Percentiles rank a stretch among this genome's conserved stretches.
Evolutionary conservation across 1,140 invertebrate species (phyloP).

Genomic region (Zaprionus vittiger): DNA sequence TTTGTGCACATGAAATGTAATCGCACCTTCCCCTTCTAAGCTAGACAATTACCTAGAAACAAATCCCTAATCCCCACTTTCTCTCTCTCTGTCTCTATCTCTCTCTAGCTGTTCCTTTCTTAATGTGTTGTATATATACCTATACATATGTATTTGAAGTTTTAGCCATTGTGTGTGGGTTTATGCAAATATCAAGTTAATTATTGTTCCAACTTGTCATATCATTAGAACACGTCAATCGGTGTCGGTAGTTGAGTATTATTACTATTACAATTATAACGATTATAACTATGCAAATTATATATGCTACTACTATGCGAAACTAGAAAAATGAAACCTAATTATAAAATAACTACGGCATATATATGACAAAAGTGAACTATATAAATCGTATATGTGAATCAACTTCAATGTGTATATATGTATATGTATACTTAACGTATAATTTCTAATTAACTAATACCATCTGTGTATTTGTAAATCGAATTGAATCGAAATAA

Average conservation of each 20-base stretch:
- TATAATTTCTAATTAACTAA: constrained; percentile 28
- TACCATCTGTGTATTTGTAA: constrained; percentile 10
- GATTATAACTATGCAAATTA: constrained; percentile 10
- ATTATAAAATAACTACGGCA: constrained; percentile 16
- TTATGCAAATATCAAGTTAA: constrained; percentile 34
- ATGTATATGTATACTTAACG: constrained; percentile 51
- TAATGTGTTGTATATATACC: constrained; percentile 72
- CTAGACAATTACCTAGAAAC: constrained; percentile 26
- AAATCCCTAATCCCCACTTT: background rate
- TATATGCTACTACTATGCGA: background rate
- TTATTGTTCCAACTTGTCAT: constrained; percentile 41
- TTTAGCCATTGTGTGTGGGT: constrained; percentile 41
- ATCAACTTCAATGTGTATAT: constrained; percentile 52
- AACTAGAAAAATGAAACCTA: constrained; percentile 18
- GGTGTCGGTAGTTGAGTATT: constrained; percentile 51
- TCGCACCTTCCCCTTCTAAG: constrained; percentile 7
- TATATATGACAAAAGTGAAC: constrained; percentile 8
- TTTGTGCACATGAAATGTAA: constrained; percentile 25
- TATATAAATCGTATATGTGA: constrained; percentile 15
- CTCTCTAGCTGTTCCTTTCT: constrained; percentile 24
- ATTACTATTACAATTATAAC: constrained; percentile 24
- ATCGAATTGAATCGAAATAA: constrained; percentile 21
- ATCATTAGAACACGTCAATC: constrained; percentile 51
- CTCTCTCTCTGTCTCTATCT: background rate
- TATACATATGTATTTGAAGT: constrained; percentile 27